Percentiles rank a stretch among this genome's conserved stretches.
Conservation (phyloP, 1,140 invertebrate species). For the Drosophila bipectinata region DNA sequence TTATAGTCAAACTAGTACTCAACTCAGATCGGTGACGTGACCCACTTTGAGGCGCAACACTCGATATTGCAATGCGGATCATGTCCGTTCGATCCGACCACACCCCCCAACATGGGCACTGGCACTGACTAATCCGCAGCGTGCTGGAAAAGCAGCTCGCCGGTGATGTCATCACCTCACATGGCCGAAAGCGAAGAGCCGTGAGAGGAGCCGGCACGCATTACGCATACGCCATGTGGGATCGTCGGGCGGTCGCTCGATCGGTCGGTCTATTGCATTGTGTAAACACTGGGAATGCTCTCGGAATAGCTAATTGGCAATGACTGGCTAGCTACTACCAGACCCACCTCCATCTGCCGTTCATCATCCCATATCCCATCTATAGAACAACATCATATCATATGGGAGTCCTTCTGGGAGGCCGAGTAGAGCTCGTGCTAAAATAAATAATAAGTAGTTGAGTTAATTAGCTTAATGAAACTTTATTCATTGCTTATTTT, state of each 20-base stretch:
- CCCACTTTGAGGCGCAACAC: constrained; percentile 7
- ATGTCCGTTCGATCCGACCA: constrained; percentile 1
- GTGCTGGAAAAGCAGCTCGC: constrained; percentile 6
- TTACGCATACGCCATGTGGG: constrained; percentile 75
- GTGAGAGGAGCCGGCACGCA: constrained; percentile 24
- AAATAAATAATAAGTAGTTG: too few relatives aligned
- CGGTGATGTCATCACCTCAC: constrained; percentile 17
- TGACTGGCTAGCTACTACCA: background rate
- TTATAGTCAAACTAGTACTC: too few relatives aligned
- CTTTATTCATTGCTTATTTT: background rate
- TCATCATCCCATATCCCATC: background rate
- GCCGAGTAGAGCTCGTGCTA: too few relatives aligned
- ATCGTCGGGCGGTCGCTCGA: background rate
- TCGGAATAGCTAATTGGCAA: constrained; percentile 26
- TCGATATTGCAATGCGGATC: constrained; percentile 11
- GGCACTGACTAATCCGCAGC: constrained; percentile 9
- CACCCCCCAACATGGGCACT: constrained; percentile 3
- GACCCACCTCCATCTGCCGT: too few relatives aligned
- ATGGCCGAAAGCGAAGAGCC: constrained; percentile 8
- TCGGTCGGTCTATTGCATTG: constrained; percentile 40
- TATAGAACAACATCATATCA: too few relatives aligned
- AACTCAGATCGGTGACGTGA: constrained; percentile 5
- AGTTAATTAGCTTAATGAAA: background rate
- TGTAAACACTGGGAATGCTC: constrained; percentile 34
- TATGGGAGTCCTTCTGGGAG: too few relatives aligned